A percentile compares a stretch with the other conserved stretches of the same genome.
These are phyloP conservation scores for Halocynthia aurantium DNA, from an alignment of 23 tunicate species.

Conservation along the genomic window DNA sequence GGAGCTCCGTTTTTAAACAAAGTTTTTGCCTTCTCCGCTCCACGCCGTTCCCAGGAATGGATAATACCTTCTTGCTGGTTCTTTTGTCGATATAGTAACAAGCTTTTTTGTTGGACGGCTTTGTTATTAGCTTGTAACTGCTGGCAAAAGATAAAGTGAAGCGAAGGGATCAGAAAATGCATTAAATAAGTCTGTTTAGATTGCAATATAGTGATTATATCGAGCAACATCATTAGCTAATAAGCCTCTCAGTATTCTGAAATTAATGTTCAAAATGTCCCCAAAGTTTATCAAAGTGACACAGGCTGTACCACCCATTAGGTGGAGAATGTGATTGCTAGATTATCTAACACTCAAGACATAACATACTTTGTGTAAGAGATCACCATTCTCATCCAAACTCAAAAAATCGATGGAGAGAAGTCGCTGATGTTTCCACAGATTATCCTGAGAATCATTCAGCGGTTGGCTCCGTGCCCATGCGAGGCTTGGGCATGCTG, in stretches of 20 bases:
- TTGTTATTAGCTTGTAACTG: slow-evolving; percentile 16
- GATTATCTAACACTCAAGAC: no score
- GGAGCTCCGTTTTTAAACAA: no score
- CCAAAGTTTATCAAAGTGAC: no score
- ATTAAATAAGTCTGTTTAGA: no score
- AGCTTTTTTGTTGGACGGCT: background rate
- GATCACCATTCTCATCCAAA: no score
- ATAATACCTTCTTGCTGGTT: slow-evolving; percentile 12
- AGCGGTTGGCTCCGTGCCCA: slow-evolving; percentile 25
- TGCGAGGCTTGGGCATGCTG: slow-evolving; percentile 36
- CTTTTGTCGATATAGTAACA: background rate
- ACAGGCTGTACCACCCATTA: no score
- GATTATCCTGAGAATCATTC: slow-evolving; percentile 33
- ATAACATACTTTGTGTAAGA: no score
- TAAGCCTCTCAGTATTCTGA: no score
- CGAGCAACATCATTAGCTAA: no score
- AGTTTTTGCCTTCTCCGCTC: background rate
- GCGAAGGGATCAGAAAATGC: background rate
- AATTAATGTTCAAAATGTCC: no score
- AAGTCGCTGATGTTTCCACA: slow-evolving; percentile 36
- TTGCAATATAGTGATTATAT: no score
- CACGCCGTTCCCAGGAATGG: slow-evolving; percentile 11
- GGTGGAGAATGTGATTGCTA: no score
- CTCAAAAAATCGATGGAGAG: slow-evolving; percentile 14
- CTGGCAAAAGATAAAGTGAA: slow-evolving; percentile 2